Evolutionary conservation across 2,797 vertebrate genomes (phyloP).

Genomic region (Loriculus beryllinus): DNA sequence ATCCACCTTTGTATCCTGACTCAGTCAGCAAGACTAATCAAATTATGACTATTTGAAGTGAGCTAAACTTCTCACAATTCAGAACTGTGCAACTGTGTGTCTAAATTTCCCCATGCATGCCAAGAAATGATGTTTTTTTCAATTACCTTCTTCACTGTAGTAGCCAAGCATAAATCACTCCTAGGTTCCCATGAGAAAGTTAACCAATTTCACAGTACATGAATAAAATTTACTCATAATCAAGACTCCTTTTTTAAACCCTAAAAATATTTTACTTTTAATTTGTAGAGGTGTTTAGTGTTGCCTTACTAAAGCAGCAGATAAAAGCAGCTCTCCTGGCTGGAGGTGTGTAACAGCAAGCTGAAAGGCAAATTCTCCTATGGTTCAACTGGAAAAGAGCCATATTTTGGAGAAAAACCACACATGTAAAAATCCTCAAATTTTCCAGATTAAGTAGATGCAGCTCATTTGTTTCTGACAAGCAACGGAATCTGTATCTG

Average conservation of each 20-base stretch:
- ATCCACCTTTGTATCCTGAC: background rate
- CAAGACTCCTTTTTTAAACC: background rate
- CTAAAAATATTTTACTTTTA: background rate
- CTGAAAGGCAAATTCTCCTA: background rate
- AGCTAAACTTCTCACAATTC: conserved; percentile 19
- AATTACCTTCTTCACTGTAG: background rate
- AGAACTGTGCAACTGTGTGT: background rate
- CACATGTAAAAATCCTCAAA: background rate
- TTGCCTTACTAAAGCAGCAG: background rate
- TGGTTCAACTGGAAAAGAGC: background rate
- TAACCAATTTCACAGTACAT: background rate
- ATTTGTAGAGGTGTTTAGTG: background rate
- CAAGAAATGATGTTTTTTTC: conserved; percentile 17
- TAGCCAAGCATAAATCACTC: background rate
- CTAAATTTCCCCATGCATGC: background rate
- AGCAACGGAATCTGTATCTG: background rate
- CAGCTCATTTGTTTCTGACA: background rate
- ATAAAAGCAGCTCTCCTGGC: background rate
- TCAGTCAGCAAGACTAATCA: conserved; percentile 46
- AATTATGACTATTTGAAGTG: conserved; percentile 32
- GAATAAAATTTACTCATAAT: background rate
- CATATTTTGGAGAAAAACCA: background rate
- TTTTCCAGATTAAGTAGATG: background rate
- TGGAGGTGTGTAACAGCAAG: background rate
- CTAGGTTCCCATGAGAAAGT: background rate